Evolutionary conservation across 2,797 vertebrate genomes (phyloP), one percentile per base, ranked within the genome.

Genomic region (Acomys russatus): DNA sequence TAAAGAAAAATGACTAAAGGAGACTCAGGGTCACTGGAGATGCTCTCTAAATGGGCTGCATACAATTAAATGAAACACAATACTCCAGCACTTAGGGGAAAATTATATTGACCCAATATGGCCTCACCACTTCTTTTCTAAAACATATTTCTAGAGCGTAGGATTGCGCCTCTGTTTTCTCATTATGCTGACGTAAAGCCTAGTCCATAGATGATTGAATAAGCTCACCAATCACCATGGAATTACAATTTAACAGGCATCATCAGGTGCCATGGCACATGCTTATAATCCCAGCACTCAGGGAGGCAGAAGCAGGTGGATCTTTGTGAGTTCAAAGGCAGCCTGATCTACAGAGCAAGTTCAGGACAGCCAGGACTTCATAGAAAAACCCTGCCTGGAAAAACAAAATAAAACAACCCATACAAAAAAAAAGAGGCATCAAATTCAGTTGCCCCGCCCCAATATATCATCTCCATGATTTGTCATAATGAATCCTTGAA

Each of bases 111-210:
- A 49, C 63, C 71, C 76, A 66, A 64, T 3, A 30, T 35, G 59
- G 93, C 6, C 20, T 97, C 33, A 51, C 4, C n/a, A 23, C 0
- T 22, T 92, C 30, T 86, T 94, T 91, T 66, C 59, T 61, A 80
- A 84, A 25, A 88, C 22, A 68, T 87, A 61, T 76, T 90, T 86
- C 79, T 87, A 73, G 71, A 73, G 80, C 49, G 90, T 51, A 22
- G 18, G 89, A 79, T 3, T 73, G 15, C 54, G 71, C 2, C 11
- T 70, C 61, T 61, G 15, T 71, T 93, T 88, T 92, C 54, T 96
- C 44, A 96, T 77, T 91, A 49, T 20, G 10, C 44, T 90, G 33
- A 66, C n/a, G 49, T 87, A 68, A 78, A 8, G 1, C 77, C n/a
- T 49, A 17, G 12, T 3, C 1, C 23, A 61, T 56, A 33, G 64